Percentiles rank a stretch among this genome's conserved stretches.
Evolutionary conservation across 1,140 invertebrate species (phyloP).

Genomic region (Diorhabda elongata): DNA sequence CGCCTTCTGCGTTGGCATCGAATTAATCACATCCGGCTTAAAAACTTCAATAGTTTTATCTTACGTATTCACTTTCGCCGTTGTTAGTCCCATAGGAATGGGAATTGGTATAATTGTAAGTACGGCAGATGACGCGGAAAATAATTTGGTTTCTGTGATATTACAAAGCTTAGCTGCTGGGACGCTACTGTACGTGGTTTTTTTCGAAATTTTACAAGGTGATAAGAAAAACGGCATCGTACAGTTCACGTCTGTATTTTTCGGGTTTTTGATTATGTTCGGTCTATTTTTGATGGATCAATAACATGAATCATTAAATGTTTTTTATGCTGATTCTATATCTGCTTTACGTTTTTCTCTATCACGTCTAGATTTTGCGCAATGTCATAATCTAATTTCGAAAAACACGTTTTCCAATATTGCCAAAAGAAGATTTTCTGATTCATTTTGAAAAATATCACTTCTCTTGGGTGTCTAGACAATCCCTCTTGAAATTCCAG

Average conservation of each 20-base stretch:
- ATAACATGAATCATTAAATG: too few relatives aligned
- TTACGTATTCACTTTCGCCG: conserved; percentile 53
- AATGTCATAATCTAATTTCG: too few relatives aligned
- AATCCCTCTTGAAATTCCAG: too few relatives aligned
- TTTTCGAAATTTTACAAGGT: conserved; percentile 63
- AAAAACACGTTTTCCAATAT: too few relatives aligned
- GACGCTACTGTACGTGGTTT: conserved; percentile 64
- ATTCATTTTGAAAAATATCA: too few relatives aligned
- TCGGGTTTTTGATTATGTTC: conserved; percentile 76
- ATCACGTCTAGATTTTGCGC: too few relatives aligned
- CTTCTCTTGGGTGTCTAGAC: too few relatives aligned
- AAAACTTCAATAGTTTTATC: conserved; percentile 40
- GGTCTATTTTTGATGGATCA: conserved; percentile 43
- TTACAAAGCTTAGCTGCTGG: conserved; percentile 61
- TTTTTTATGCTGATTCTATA: too few relatives aligned
- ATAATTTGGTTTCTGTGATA: conserved; percentile 39
- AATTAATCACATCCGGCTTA: conserved; percentile 46
- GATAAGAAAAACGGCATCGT: conserved; percentile 57
- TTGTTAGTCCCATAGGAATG: conserved; percentile 55
- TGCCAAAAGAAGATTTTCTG: too few relatives aligned
- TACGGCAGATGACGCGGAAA: conserved; percentile 26
- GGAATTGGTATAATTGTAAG: conserved; percentile 49
- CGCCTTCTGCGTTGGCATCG: conserved; percentile 54
- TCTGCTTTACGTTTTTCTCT: too few relatives aligned
- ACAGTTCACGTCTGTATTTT: conserved; percentile 64